Conservation (phyloP, 1,140 invertebrate genomes). For the Ylistrum balloti region DNA sequence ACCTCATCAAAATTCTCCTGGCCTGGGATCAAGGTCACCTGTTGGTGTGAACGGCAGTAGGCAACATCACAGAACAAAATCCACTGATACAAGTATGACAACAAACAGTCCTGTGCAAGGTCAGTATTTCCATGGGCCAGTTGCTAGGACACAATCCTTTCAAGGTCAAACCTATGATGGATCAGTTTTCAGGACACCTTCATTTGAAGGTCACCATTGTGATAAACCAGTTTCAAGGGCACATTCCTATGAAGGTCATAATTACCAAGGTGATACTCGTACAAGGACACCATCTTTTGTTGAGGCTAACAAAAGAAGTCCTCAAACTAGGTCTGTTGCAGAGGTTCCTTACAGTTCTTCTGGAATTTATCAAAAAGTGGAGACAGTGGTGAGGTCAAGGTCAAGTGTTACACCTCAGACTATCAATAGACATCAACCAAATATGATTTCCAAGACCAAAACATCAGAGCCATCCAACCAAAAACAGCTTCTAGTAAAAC, state of each 20-base stretch:
- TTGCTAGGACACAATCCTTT: not conserved
- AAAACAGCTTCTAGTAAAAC: slow-evolving; percentile 6
- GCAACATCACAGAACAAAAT: not conserved
- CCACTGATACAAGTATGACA: not conserved
- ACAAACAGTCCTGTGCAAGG: not conserved
- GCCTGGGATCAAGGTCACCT: not conserved
- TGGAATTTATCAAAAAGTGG: not conserved
- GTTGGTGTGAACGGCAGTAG: not conserved
- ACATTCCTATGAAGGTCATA: slow-evolving; percentile 3
- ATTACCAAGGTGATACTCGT: not conserved
- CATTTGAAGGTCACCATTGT: not conserved
- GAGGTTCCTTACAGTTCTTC: not conserved
- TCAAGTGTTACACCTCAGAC: not conserved
- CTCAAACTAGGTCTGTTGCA: not conserved
- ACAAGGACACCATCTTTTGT: not conserved
- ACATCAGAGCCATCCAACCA: not conserved
- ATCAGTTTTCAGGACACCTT: not conserved
- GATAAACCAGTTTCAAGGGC: not conserved
- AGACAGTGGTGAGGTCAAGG: not conserved
- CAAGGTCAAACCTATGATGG: not conserved
- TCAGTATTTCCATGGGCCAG: not conserved
- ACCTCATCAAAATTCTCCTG: not conserved
- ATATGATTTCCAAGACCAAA: not conserved
- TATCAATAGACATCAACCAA: not conserved
- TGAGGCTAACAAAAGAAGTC: not conserved